Evolutionary conservation across 2,797 vertebrate genomes (phyloP).

Genomic region (Brachyalestes nurse): DNA sequence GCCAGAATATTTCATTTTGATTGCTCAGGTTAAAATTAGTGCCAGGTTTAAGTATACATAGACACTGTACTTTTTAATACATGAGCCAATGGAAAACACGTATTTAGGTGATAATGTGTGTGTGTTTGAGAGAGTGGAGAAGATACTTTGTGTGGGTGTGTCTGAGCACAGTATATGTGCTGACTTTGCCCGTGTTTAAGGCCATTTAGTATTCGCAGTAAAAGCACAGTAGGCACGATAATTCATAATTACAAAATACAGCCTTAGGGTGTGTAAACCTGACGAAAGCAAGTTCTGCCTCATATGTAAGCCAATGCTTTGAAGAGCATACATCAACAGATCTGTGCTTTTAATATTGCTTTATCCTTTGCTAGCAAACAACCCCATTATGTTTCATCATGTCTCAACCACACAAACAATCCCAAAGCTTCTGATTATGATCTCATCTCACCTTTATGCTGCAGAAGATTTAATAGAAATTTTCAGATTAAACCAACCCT

Average conservation of each 20-base stretch:
- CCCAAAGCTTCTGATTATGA: conserved; percentile 37
- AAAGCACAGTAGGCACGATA: conserved; percentile 1
- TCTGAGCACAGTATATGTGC: neutral
- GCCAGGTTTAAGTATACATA: neutral
- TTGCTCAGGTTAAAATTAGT: neutral
- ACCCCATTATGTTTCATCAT: conserved; percentile 22
- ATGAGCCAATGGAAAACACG: neutral
- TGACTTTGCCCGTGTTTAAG: conserved; percentile 8
- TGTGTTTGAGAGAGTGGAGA: no score
- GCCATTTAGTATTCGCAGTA: neutral
- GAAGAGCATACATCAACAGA: neutral
- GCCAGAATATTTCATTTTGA: no score
- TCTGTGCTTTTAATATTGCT: neutral
- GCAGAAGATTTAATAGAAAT: conserved; percentile 57
- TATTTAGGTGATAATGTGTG: neutral
- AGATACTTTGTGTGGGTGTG: neutral
- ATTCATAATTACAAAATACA: neutral
- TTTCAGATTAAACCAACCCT: conserved; percentile 60
- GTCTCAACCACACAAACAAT: conserved; percentile 21
- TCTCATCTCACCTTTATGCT: conserved; percentile 15
- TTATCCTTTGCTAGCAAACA: conserved; percentile 35
- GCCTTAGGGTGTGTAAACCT: neutral
- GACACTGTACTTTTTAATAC: neutral
- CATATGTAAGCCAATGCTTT: neutral
- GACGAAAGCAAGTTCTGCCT: neutral